Percentiles rank a stretch among this genome's conserved stretches.
phyloP scores from a whole-genome alignment of 2,888 invertebrate genomes.

The Eilema caniola region DNA sequence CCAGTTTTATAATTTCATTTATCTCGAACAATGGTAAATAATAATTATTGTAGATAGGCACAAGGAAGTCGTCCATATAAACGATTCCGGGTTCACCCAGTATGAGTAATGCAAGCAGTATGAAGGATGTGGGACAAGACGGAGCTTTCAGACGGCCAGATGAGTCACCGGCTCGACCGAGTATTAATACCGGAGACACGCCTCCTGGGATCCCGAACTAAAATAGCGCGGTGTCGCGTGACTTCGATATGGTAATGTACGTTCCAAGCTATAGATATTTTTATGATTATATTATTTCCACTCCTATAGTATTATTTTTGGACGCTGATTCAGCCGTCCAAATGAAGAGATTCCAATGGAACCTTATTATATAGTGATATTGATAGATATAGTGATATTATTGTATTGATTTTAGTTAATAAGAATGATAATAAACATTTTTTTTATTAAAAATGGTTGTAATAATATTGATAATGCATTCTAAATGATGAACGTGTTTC shows the following conservation, averaged over 20 bases:
- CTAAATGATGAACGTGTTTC: background rate
- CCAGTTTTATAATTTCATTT: conserved; percentile 31
- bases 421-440: background rate
- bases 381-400: too few relatives aligned
- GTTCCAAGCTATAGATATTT: conserved; percentile 57
- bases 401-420: background rate
- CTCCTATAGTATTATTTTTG: conserved; percentile 46
- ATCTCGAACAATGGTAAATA: conserved; percentile 46
- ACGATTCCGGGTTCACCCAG: conserved; percentile 81
- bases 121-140: conserved; percentile 85
- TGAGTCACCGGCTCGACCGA: conserved; percentile 78
- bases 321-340: conserved; percentile 47
- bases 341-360: conserved; percentile 12
- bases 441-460: background rate
- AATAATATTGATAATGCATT: background rate
- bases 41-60: conserved; percentile 51
- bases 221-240: conserved; percentile 84
- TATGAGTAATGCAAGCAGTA: conserved; percentile 81
- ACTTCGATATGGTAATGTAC: conserved; percentile 72
- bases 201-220: conserved; percentile 81
- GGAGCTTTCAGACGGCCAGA: conserved; percentile 80
- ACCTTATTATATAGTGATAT: too few relatives aligned
- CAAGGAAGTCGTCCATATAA: conserved; percentile 59
- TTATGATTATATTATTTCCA: conserved; percentile 55
- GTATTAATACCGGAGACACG: conserved; percentile 85